These are phyloP conservation scores for Melikaiella ostensackeni DNA, from an alignment of 2,888 invertebrate genomes.

Conservation along the genomic window DNA sequence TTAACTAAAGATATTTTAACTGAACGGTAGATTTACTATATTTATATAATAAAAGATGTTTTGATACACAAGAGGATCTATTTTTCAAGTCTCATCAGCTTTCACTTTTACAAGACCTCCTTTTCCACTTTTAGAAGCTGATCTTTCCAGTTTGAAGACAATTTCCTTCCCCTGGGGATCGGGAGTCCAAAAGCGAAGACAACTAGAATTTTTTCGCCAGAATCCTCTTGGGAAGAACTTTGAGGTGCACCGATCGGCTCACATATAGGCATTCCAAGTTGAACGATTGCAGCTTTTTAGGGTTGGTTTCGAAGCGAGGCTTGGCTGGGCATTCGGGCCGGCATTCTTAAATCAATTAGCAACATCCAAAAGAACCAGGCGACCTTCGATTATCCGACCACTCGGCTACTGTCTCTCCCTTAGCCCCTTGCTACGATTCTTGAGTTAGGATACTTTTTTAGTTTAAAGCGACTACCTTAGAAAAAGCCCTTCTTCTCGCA, in stretches of 20 bases:
- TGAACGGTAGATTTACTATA: no score
- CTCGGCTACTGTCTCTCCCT: slow-evolving; percentile 60
- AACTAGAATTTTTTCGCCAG: not conserved
- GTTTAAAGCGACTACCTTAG: slow-evolving; percentile 43
- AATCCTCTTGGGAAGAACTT: slow-evolving; percentile 34
- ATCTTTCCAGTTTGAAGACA: slow-evolving; percentile 19
- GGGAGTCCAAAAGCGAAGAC: not conserved
- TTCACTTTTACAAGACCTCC: slow-evolving; percentile 31
- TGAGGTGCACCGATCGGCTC: slow-evolving; percentile 41
- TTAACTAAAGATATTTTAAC: no score
- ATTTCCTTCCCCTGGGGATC: not conserved
- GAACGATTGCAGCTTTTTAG: slow-evolving; percentile 51
- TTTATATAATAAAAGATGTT: no score
- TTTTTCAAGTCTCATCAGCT: not conserved
- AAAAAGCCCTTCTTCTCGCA: slow-evolving; percentile 42
- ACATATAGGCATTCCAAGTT: slow-evolving; percentile 48
- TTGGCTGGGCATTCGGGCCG: slow-evolving; percentile 43
- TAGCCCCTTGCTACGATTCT: slow-evolving; percentile 35
- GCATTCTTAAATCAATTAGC: slow-evolving; percentile 69
- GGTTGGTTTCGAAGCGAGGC: slow-evolving; percentile 42
- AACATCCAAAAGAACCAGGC: slow-evolving; percentile 67
- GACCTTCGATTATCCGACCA: slow-evolving; percentile 69
- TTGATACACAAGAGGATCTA: no score
- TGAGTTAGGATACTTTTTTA: slow-evolving; percentile 55
- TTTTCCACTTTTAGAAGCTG: slow-evolving; percentile 19